A percentile compares a stretch with the other conserved stretches of the same genome.
Conservation (phyloP, 2,888 invertebrate genomes). For the Gymnosoma rotundatum region DNA sequence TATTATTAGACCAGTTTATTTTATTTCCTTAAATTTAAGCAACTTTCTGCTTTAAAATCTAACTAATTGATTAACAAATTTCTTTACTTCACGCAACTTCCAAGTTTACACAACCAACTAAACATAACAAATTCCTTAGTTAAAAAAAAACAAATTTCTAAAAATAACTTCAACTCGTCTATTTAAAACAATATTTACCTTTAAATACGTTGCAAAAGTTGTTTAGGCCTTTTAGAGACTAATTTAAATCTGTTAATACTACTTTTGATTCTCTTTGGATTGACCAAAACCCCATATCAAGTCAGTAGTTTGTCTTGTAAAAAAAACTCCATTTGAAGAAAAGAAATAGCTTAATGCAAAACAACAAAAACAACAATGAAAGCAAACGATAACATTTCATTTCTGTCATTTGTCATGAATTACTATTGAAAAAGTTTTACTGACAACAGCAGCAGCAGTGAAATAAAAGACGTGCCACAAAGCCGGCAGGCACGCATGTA, state of each 20-base stretch:
- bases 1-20: no score
- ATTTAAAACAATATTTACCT: slow-evolving; percentile 34
- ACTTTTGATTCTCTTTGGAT: slow-evolving; percentile 9
- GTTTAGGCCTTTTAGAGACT: slow-evolving; percentile 30
- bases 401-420: slow-evolving; percentile 64
- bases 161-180: slow-evolving; percentile 14
- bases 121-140: no score
- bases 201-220: slow-evolving; percentile 20
- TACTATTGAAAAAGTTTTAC: slow-evolving; percentile 41
- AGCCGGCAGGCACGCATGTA: slow-evolving; percentile 37
- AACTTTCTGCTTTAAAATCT: no score
- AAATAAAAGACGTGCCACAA: slow-evolving; percentile 48
- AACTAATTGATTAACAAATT: no score
- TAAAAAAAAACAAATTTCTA: slow-evolving; percentile 10
- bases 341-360: slow-evolving; percentile 31
- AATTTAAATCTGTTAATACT: slow-evolving; percentile 40
- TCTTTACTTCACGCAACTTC: no score
- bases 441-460: slow-evolving; percentile 8
- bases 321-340: slow-evolving; percentile 1
- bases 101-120: no score
- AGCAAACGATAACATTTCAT: slow-evolving; percentile 52
- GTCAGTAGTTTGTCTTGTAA: slow-evolving; percentile 2
- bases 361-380: slow-evolving; percentile 9
- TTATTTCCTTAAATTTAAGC: no score
- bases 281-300: background rate